These are phyloP conservation scores for Altica lythri DNA, from an alignment of 2,888 invertebrate genomes.

Conservation along the genomic window DNA sequence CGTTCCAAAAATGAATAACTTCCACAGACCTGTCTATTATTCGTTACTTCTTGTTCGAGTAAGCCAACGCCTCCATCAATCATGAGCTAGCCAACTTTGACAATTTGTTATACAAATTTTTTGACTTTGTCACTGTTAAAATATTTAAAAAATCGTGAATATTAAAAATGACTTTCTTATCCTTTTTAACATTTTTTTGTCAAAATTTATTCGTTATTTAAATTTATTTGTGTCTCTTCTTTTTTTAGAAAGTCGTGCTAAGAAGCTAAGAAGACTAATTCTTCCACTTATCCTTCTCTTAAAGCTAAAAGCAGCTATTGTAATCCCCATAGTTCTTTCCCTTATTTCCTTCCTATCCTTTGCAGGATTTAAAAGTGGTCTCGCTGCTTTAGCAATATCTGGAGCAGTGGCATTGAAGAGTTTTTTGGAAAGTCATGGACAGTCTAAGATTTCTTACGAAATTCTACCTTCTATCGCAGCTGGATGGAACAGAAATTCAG, in stretches of 20 bases:
- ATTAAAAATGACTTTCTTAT: too few relatives aligned
- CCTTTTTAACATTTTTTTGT: too few relatives aligned
- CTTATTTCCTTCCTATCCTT: slow-evolving; percentile 67
- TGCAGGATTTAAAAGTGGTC: slow-evolving; percentile 67
- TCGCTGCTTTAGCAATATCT: slow-evolving; percentile 66
- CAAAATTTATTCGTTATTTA: neutral
- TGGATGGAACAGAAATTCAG: slow-evolving; percentile 47
- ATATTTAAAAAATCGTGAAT: too few relatives aligned
- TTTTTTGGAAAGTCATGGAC: slow-evolving; percentile 45
- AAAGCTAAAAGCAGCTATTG: slow-evolving; percentile 66
- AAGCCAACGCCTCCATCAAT: too few relatives aligned
- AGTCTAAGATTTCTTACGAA: slow-evolving; percentile 51
- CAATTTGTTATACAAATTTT: too few relatives aligned
- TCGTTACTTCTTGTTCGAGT: too few relatives aligned
- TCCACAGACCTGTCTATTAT: too few relatives aligned
- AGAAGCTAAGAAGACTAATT: slow-evolving; percentile 65
- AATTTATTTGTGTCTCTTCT: slow-evolving; percentile 1
- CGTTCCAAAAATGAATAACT: too few relatives aligned
- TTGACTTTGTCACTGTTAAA: too few relatives aligned
- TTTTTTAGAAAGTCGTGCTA: slow-evolving; percentile 62
- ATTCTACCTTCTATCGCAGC: slow-evolving; percentile 50
- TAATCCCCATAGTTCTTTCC: slow-evolving; percentile 65
- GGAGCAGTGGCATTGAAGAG: slow-evolving; percentile 56
- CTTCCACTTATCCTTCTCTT: slow-evolving; percentile 67
- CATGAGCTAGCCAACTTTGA: too few relatives aligned